Evolutionary conservation across 2,888 invertebrate species (phyloP), one percentile per base, ranked within the genome.

Genomic region (Holacanthella duospinosa): DNA sequence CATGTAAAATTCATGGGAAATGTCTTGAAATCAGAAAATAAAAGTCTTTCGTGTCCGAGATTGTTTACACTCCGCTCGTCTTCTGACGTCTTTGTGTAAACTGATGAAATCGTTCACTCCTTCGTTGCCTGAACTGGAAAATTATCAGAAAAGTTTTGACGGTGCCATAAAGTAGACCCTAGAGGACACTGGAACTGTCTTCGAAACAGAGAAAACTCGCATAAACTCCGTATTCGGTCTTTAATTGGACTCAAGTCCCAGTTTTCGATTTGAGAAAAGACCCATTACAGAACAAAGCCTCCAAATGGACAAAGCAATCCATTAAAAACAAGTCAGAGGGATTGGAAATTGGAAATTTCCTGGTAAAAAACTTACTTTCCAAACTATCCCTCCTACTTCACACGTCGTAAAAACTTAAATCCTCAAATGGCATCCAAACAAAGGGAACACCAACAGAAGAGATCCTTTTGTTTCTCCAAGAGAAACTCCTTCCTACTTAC

Each of bases 151-250:
- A 67, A 65, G 64, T 25, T 67, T 67, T 65, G 62, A 67, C 67
- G 65, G 62, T 58, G 58, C 58, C 65, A 67, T 67, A 65, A 67
- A 67, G 61, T 65, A 60, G 61, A 61, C 67, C 67, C 67, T 62
- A 29, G 65, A 67, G 65, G 65, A 63, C 56, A 64, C 61, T 64
- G 44, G 58, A 64, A 63, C 59, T 65, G 63, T 58, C 65, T 55
- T 60, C 44, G 29, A 43, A 28, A 58, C 60, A 53, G 62, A 66
- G 58, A 63, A 60, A 28, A 59, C 63, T 58, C 44, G 60, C 59
- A 58, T 64, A 63, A 64, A 63, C 54, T 62, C 44, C 54, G 59
- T 59, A 63, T 59, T 59, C 60, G 57, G 43, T 59, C 60, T 63
- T 62, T 67, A 67, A 67, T 67, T 67, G 67, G 64, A 63, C 43